phyloP scores from a whole-genome alignment of 2,888 invertebrate genomes.

The Ochropleura plecta region DNA sequence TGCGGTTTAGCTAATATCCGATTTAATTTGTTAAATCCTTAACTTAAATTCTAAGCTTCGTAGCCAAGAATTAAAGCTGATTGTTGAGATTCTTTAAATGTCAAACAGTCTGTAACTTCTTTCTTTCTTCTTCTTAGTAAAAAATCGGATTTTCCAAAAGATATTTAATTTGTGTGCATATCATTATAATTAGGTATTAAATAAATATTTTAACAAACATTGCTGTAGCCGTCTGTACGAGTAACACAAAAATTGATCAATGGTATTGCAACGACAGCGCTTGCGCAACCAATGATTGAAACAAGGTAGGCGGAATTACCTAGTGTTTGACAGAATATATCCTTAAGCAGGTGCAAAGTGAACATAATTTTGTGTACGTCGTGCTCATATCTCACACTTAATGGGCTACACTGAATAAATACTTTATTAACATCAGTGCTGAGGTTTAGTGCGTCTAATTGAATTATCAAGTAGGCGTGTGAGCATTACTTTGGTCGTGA shows the following conservation, averaged over 20 bases:
- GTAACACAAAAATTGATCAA: conserved; percentile 42
- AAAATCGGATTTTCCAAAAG: not conserved
- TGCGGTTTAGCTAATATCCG: not conserved
- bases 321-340: conserved; percentile 39
- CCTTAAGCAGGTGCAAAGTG: conserved; percentile 56
- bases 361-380: conserved; percentile 45
- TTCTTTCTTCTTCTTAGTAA: no score
- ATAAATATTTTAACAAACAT: not conserved
- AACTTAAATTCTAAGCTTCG: no score
- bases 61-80: not conserved
- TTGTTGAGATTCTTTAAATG: not conserved
- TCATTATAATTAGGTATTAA: no score
- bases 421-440: conserved; percentile 29
- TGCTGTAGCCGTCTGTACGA: conserved; percentile 24
- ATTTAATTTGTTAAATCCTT: not conserved
- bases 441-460: conserved; percentile 49
- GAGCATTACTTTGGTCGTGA: conserved; percentile 52
- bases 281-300: conserved; percentile 49
- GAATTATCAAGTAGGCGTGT: conserved; percentile 59
- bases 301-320: conserved; percentile 31
- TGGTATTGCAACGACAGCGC: conserved; percentile 33
- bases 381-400: conserved; percentile 52
- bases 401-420: conserved; percentile 51
- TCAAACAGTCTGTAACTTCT: not conserved
- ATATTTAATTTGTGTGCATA: not conserved